Evolutionary conservation across 2,888 invertebrate genomes (phyloP), one percentile per base, ranked within the genome.

Genomic region (Chromoteleia sp.): DNA sequence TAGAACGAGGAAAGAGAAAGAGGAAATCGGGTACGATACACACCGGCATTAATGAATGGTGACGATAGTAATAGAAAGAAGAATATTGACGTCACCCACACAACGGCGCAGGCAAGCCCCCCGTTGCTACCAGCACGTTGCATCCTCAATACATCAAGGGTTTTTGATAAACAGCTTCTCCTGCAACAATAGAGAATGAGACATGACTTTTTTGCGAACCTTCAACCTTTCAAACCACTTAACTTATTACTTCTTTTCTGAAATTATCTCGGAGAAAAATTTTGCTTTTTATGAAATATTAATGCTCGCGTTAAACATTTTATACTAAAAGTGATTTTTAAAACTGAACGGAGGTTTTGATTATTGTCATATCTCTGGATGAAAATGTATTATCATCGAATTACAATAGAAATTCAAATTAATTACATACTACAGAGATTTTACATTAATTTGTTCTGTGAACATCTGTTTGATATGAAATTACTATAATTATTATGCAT

Each of bases 101-200:
- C 88, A 87, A 88, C 87, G 88, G 89, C 86, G 89, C 85, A 88
- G 88, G 88, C 86, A 87, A 86, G 85, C 86, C 88, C 86, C 87
- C 89, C 88, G 88, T 89, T 90, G 86, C 84, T 88, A 79, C 87
- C 88, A 87, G 88, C 88, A 87, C 88, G 88, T 86, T 87, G 89
- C 91, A 91, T 91, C 88, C 88, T 91, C 90, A 87, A 88, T 87
- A 87, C 91, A 91, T 91, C 88, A 89, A 82, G 79, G 79, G 85
- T 86, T 88, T 88, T 88, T 83, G 77, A 77, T 79, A 68, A 56
- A 74, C 81, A 70, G 67, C 81, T 79, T 77, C 67, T 74, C 59
- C 84, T 82, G 76, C 21, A 82, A 83, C 77, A 80, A 77, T 61
- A 45, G 30, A 80, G 15, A 76, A 70, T 63, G 65, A 68, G 50